Evolutionary conservation across 2,888 invertebrate species (phyloP).

Genomic region (Aplocera efformata): DNA sequence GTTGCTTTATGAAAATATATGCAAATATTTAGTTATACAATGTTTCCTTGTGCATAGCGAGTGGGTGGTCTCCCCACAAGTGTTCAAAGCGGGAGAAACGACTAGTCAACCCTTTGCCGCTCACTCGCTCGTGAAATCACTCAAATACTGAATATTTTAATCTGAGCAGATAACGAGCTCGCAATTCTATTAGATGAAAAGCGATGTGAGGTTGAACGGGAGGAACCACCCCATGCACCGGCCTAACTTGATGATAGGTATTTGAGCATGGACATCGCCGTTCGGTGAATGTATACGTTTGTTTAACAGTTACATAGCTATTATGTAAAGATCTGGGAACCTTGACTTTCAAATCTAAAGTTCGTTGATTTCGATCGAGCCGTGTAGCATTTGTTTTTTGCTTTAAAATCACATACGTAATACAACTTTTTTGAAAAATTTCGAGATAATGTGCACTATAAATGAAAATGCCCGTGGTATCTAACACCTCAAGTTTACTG

Average conservation of each 20-base stretch:
- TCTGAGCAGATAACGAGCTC: constrained; percentile 80
- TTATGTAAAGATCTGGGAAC: too few species aligned
- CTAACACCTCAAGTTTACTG: too few species aligned
- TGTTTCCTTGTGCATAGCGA: constrained; percentile 46
- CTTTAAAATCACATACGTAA: too few species aligned
- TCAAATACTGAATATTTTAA: constrained; percentile 82
- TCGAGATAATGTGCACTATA: too few species aligned
- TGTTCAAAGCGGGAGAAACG: constrained; percentile 76
- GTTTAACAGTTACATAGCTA: too few species aligned
- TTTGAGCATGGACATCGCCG: not conserved
- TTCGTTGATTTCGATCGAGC: too few species aligned
- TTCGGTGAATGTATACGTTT: too few species aligned
- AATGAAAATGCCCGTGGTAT: too few species aligned
- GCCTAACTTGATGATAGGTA: constrained; percentile 8
- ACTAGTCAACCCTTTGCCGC: constrained; percentile 80
- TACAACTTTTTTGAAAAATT: too few species aligned
- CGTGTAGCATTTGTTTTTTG: too few species aligned
- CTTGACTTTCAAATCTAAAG: too few species aligned
- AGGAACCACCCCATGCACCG: constrained; percentile 43
- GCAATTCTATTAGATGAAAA: constrained; percentile 80
- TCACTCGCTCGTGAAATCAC: constrained; percentile 80
- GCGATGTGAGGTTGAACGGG: constrained; percentile 69
- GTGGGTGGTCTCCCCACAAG: constrained; percentile 67
- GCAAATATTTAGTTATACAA: constrained; percentile 23
- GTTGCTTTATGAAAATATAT: constrained; percentile 22